A percentile compares a stretch with the other conserved stretches of the same genome.
These are phyloP conservation scores for Dolichomitus sp. DNA, from an alignment of 2,888 invertebrate genomes.

Conservation along the genomic window DNA sequence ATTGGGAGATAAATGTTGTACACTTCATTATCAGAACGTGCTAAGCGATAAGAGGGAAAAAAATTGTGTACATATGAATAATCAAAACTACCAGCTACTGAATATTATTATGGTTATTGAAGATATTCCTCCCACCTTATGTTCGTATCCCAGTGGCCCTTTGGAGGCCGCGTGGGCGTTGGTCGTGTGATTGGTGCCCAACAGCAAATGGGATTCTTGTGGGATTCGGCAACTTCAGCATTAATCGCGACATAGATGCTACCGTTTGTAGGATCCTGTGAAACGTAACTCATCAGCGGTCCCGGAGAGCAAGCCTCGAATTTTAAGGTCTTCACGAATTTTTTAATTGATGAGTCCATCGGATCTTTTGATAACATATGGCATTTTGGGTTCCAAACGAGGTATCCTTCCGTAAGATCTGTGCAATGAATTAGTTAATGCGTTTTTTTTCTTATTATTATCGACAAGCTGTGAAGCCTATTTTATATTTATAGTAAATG, in stretches of 20 bases:
- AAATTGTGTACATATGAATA: too few relatives aligned
- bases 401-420: conserved; percentile 84
- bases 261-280: conserved; percentile 74
- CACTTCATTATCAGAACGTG: too few relatives aligned
- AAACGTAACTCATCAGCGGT: conserved; percentile 75
- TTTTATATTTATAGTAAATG: neutral
- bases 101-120: neutral
- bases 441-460: neutral
- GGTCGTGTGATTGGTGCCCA: conserved; percentile 89
- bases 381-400: conserved; percentile 89
- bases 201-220: conserved; percentile 88
- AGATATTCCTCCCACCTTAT: conserved; percentile 74
- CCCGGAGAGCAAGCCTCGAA: conserved; percentile 87
- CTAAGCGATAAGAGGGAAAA: too few relatives aligned
- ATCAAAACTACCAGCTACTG: too few relatives aligned
- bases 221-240: conserved; percentile 81
- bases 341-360: conserved; percentile 88
- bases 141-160: conserved; percentile 78
- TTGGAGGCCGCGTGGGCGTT: conserved; percentile 81
- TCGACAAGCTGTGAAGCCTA: neutral
- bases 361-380: conserved; percentile 87
- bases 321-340: conserved; percentile 87
- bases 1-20: too few relatives aligned
- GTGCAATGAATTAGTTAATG: conserved; percentile 11
- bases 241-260: conserved; percentile 75